These are phyloP conservation scores for Chiloscyllium punctatum DNA, from an alignment of 2,797 vertebrate species.

Conservation along the genomic window DNA sequence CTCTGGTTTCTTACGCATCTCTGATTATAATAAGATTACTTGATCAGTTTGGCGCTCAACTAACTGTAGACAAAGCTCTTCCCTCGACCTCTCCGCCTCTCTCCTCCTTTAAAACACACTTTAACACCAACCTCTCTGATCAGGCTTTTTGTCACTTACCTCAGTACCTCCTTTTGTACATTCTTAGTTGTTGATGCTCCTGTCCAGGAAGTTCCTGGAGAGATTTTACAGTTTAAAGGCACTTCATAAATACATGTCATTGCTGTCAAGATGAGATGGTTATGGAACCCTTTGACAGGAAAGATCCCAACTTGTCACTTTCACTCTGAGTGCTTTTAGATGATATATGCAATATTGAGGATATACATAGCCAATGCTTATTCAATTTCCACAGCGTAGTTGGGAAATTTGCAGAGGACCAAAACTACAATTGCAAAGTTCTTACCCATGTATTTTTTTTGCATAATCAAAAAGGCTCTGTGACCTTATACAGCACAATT, in stretches of 20 bases:
- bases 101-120: no score
- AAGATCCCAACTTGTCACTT: background rate
- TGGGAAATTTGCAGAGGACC: no score
- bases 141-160: background rate
- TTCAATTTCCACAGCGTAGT: background rate
- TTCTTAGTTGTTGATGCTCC: background rate
- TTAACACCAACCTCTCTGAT: background rate
- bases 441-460: background rate
- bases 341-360: no score
- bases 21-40: background rate
- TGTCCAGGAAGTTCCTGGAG: background rate
- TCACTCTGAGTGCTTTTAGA: background rate
- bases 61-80: background rate
- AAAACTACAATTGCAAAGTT: background rate
- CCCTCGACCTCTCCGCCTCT: background rate
- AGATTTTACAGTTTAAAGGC: background rate
- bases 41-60: background rate
- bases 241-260: background rate
- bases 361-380: background rate
- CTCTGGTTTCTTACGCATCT: background rate
- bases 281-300: background rate
- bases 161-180: background rate
- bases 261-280: background rate
- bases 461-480: background rate
- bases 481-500: background rate